Conservation (phyloP, 1,140 invertebrate genomes). For the Drosophila subobscura region DNA sequence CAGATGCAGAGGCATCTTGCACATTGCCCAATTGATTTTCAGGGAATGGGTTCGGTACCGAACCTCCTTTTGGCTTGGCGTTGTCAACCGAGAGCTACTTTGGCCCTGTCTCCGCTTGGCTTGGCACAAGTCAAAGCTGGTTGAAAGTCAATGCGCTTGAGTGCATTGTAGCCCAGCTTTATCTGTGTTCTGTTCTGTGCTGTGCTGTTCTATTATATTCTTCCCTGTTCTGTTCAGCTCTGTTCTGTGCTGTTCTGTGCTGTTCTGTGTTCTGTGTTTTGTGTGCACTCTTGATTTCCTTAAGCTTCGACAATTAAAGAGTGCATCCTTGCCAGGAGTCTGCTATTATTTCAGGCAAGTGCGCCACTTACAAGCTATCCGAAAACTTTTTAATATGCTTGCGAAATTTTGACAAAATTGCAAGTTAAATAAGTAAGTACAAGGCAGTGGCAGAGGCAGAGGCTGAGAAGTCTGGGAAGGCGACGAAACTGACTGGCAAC, state of each 20-base stretch:
- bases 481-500: constrained; percentile 1
- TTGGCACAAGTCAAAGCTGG: constrained; percentile 55
- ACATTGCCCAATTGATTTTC: constrained; percentile 50
- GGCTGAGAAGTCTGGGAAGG: constrained; percentile 23
- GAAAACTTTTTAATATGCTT: constrained; percentile 70
- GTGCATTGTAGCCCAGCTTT: constrained; percentile 50
- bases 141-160: constrained; percentile 52
- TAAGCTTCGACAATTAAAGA: constrained; percentile 54
- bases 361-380: constrained; percentile 46
- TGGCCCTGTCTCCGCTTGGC: constrained; percentile 44
- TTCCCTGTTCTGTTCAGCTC: neutral
- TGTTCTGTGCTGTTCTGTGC: neutral
- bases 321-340: constrained; percentile 32
- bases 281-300: constrained; percentile 58
- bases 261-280: constrained; percentile 22
- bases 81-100: constrained; percentile 53
- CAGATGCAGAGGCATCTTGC: constrained; percentile 36
- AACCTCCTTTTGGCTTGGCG: constrained; percentile 9
- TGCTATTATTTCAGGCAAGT: constrained; percentile 63
- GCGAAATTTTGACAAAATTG: constrained; percentile 52
- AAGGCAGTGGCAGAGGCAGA: constrained; percentile 26
- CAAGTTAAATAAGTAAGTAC: constrained; percentile 65
- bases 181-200: constrained; percentile 20
- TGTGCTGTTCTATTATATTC: constrained; percentile 28
- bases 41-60: neutral